Evolutionary conservation across 2,113 vertebrate genomes (phyloP).

Genomic region (Tyrannus savana): DNA sequence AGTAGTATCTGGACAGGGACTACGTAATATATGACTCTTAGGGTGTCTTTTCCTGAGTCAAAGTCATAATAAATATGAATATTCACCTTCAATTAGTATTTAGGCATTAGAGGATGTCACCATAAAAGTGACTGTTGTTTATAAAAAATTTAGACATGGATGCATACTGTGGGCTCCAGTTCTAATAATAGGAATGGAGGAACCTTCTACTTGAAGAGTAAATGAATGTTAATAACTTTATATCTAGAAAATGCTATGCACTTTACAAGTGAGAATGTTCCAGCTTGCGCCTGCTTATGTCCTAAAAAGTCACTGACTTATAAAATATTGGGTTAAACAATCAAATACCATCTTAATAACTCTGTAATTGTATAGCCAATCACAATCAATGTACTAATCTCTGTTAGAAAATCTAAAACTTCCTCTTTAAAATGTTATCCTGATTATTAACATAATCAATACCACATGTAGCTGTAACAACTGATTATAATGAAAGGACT

Average conservation of each 20-base stretch:
- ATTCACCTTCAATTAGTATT: neutral
- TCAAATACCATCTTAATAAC: neutral
- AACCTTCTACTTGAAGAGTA: neutral
- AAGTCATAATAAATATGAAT: neutral
- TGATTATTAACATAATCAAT: neutral
- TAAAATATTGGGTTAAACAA: neutral
- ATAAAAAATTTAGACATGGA: neutral
- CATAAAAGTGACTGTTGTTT: neutral
- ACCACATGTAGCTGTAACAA: neutral
- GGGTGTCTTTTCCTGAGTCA: neutral
- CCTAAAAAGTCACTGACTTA: neutral
- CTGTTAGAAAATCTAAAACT: constrained; percentile 4
- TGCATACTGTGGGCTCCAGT: neutral
- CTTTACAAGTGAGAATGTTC: neutral
- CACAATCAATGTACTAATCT: neutral
- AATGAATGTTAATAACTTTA: neutral
- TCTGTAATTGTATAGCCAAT: neutral
- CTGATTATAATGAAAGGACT: neutral
- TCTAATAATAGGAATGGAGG: neutral
- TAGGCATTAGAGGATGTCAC: neutral
- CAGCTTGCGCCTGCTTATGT: rapidly evolving
- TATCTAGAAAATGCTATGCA: neutral
- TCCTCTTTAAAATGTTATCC: neutral
- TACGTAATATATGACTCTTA: neutral
- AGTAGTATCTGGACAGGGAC: neutral